Base-by-base conservation (phyloP, 2,888 invertebrate species). In the Monopis laevigella region DNA sequence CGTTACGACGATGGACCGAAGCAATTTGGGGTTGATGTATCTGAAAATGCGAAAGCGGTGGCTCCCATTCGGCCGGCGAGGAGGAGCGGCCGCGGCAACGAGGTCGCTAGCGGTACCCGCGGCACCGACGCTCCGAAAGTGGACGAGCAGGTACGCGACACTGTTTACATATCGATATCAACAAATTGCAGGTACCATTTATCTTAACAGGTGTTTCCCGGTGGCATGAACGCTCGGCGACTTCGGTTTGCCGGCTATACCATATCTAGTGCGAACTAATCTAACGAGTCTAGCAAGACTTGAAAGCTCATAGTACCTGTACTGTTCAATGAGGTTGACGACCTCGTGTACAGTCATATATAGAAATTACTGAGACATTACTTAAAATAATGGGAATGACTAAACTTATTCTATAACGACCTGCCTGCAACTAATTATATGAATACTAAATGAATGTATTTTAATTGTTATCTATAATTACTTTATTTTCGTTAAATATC, bases 61-160 rank as follows among this genome's bases (percentile, higher is more conserved):
- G 69, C 68, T 64, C 77, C 78, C 53, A 73, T 77, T 64, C 73
- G 75, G 59, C 75, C 75, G 41, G 73, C 73, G 52, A 55, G 78
- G 52, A 71, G 77, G 55, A 56, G 59, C 61, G 73, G 62, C 59
- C 73, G 75, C 55, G 56, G 56, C 74, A 78, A 59, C 71, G 77
- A 78, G 78, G 80, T 77, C 80, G 74, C 60, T 78, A 78, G 80
- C 80, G 78, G 80, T 78, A 78, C 70, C 67, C 62, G 59, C 59
- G 68, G 66, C 65, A 59, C 59, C 69, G 67, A 62, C 62, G 66
- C 69, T 66, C 74, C 77, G 72, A 78, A 78, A 78, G 73, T 71
- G 72, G 78, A 77, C 62, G 78, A 75, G 62, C 78, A 80, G 80
- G 80, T 80, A 78, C 64, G 71, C 67, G 72, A 71, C 74, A 65